Base-by-base conservation (phyloP, 2,888 invertebrate genomes). In the Linnaemya vulpina region DNA sequence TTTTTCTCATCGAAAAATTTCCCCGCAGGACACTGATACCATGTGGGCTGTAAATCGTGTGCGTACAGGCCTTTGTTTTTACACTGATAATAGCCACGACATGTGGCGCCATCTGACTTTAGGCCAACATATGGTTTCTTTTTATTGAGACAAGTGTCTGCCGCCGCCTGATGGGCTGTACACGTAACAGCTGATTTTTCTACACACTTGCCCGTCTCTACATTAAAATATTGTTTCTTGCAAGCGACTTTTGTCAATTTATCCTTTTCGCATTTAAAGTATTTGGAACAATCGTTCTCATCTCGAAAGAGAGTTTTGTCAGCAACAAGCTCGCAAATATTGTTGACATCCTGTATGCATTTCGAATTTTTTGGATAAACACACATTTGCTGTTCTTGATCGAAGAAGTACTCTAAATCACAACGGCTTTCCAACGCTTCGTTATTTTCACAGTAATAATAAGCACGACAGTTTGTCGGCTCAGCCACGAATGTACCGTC, bases 71-170 rank as follows among this genome's bases (percentile, higher is more conserved):
- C 88, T 46, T 83, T 84, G 51, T 88, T 74, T 7, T 80, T 55
- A 63, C 91, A 91, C 13, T 53, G 71, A 67, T 89, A 92, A 74
- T 88, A 91, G 0, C 91, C 92, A 4, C 91, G 90, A 40, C 92
- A 91, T 11, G 90, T 87, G 2, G 87, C 86, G 0, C 17, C 73
- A 11, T 83, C 62, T 0, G 87, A 40, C 1, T 55, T 87, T 0
- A 3, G 0, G 8, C 65, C 87, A 0, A 25, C 70, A 9, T 75
- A 55, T 0, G 87, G 63, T 2, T 65, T 87, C 0, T 9, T 83
- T 8, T 58, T 62, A 7, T 9, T 76, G 9, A 63, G 20, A 11
- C 92, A 91, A 0, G 88, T 63, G 4, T 76, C 40, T 1, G 20
- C 17, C 0, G 20, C 25, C 3, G 88, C 83, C 3, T 91, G 87